Evolutionary conservation across 2,888 invertebrate genomes (phyloP).

Genomic region (Orchestes rusci): DNA sequence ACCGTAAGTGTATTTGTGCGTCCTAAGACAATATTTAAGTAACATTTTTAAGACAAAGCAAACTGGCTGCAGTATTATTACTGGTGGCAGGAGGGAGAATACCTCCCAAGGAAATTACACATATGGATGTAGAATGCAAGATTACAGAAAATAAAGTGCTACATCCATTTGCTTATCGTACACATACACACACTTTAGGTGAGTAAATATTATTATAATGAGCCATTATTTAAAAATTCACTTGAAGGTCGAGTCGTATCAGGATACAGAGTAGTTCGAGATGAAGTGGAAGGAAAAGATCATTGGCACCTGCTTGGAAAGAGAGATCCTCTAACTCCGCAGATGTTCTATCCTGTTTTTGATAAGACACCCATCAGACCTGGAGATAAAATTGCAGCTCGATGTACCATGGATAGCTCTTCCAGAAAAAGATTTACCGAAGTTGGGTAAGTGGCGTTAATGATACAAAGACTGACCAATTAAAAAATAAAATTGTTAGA

Average conservation of each 20-base stretch:
- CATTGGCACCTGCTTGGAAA: constrained; percentile 81
- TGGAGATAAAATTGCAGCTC: constrained; percentile 77
- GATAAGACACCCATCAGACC: constrained; percentile 54
- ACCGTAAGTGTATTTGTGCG: constrained; percentile 53
- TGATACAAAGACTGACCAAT: too few relatives aligned
- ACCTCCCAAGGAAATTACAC: constrained; percentile 57
- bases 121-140: constrained; percentile 88
- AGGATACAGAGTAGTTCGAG: constrained; percentile 66
- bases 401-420: constrained; percentile 73
- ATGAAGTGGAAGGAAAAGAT: constrained; percentile 53
- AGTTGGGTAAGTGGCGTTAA: constrained; percentile 33
- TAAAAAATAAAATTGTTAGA: not conserved
- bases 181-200: constrained; percentile 89
- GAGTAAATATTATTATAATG: constrained; percentile 28
- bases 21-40: not conserved
- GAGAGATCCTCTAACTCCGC: constrained; percentile 78
- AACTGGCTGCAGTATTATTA: constrained; percentile 85
- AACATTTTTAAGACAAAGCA: constrained; percentile 58
- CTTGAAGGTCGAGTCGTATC: constrained; percentile 67
- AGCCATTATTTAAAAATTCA: not conserved
- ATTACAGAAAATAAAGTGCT: constrained; percentile 74
- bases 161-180: constrained; percentile 92
- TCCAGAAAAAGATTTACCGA: constrained; percentile 30
- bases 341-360: constrained; percentile 88
- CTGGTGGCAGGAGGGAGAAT: constrained; percentile 83